Percentiles rank a stretch among this genome's conserved stretches.
Conservation (phyloP, 2,797 vertebrate genomes). For the Odontamblyopus rebecca region DNA sequence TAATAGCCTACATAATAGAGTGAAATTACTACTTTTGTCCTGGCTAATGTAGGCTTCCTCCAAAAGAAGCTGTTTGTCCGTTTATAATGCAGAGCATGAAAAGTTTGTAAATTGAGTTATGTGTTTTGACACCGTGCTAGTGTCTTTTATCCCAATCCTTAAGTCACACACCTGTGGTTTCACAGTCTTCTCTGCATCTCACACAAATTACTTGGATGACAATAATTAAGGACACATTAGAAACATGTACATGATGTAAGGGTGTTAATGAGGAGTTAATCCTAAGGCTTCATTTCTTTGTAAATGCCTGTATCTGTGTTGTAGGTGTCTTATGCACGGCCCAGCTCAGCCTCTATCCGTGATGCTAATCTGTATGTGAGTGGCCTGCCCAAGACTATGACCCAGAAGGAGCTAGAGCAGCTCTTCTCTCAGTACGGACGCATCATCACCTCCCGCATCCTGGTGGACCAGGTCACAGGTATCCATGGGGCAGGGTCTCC, state of each 20-base stretch:
- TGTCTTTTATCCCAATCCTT: conserved; percentile 34
- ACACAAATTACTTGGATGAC: conserved; percentile 33
- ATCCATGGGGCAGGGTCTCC: conserved; percentile 76
- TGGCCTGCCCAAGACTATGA: conserved; percentile 99
- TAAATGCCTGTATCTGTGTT: conserved; percentile 8
- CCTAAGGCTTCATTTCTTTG: conserved; percentile 1
- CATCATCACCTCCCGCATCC: conserved; percentile 99
- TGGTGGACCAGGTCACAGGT: conserved; percentile 99
- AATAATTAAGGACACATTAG: conserved; percentile 32
- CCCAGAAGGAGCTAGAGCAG: conserved; percentile 98
- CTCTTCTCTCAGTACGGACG: conserved; percentile 99
- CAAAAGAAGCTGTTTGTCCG: background rate
- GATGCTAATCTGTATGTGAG: conserved; percentile 99
- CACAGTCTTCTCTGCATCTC: conserved; percentile 38
- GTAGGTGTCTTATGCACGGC: conserved; percentile 98
- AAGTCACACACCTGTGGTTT: conserved; percentile 47
- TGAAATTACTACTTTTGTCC: background rate
- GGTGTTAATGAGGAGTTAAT: conserved; percentile 16
- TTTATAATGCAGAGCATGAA: conserved; percentile 7
- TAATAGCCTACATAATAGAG: background rate
- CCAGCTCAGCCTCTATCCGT: conserved; percentile 98
- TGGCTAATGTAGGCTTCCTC: conserved; percentile 19
- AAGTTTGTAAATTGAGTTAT: background rate
- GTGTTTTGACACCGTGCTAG: conserved; percentile 11
- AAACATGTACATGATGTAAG: background rate